Conservation (phyloP, 2,113 vertebrate species). For the Pipra filicauda region DNA sequence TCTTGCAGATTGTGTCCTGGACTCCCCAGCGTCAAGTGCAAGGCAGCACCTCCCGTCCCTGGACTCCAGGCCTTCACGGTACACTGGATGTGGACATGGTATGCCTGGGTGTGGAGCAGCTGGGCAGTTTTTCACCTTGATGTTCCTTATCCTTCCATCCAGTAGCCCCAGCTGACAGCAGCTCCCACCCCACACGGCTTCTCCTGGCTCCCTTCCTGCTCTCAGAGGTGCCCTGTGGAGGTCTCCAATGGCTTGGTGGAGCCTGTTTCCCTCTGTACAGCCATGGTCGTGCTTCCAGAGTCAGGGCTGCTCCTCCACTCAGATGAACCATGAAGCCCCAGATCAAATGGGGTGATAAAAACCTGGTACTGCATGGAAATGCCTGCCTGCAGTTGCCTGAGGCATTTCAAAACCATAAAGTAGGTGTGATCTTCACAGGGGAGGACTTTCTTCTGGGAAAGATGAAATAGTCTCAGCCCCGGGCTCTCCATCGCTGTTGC, state of each 20-base stretch:
- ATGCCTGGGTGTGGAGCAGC: not conserved
- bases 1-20: not conserved
- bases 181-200: fast-evolving
- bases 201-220: not conserved
- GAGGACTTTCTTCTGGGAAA: not conserved
- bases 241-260: not conserved
- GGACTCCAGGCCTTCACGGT: not conserved
- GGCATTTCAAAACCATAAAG: not conserved
- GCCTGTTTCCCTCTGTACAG: fast-evolving
- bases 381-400: not conserved
- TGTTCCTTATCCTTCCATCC: not conserved
- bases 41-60: not conserved
- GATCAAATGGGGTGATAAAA: not conserved
- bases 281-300: fast-evolving
- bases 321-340: not conserved
- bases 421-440: not conserved
- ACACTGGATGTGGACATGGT: not conserved
- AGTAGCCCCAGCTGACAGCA: not conserved
- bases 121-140: not conserved
- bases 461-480: not conserved
- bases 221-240: not conserved
- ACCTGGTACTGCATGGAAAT: not conserved
- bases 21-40: not conserved
- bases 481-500: not conserved
- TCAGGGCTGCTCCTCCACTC: not conserved